Conservation (phyloP, 2,888 invertebrate genomes). For the Sinohyriopsis cumingii region DNA sequence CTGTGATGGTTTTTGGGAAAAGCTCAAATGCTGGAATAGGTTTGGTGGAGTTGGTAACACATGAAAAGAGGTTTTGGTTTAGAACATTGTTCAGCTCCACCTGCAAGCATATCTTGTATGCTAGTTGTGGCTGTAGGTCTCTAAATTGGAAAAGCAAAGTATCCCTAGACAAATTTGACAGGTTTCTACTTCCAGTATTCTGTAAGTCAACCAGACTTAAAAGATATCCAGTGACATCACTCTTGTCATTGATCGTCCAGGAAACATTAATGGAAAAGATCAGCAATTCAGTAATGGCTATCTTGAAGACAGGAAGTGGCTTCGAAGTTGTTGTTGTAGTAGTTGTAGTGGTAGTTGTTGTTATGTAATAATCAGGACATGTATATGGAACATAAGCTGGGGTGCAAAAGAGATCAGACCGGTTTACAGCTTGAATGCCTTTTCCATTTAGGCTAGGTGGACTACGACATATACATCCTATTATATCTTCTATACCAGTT, state of each 20-base stretch:
- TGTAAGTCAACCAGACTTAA: not conserved
- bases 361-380: slow-evolving; percentile 35
- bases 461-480: slow-evolving; percentile 23
- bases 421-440: slow-evolving; percentile 17
- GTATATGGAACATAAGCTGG: slow-evolving; percentile 10
- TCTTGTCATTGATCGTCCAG: slow-evolving; percentile 5
- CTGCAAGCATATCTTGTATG: slow-evolving; percentile 2
- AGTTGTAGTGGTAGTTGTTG: slow-evolving; percentile 26
- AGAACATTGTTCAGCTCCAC: slow-evolving; percentile 1
- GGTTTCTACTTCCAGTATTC: too few species aligned
- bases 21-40: slow-evolving; percentile 23
- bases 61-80: not conserved
- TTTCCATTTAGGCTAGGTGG: slow-evolving; percentile 18
- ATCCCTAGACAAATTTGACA: too few species aligned
- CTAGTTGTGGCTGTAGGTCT: not conserved
- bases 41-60: not conserved
- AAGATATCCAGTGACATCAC: slow-evolving; percentile 1
- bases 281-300: slow-evolving; percentile 16
- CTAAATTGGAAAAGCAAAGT: too few species aligned
- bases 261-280: slow-evolving; percentile 51
- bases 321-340: slow-evolving; percentile 20
- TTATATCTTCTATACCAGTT: not conserved
- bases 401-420: slow-evolving; percentile 23
- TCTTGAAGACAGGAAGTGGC: slow-evolving; percentile 18
- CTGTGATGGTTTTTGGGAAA: slow-evolving; percentile 1